Conservation (phyloP, 1,140 invertebrate species). For the Hypsibius dujardini region DNA sequence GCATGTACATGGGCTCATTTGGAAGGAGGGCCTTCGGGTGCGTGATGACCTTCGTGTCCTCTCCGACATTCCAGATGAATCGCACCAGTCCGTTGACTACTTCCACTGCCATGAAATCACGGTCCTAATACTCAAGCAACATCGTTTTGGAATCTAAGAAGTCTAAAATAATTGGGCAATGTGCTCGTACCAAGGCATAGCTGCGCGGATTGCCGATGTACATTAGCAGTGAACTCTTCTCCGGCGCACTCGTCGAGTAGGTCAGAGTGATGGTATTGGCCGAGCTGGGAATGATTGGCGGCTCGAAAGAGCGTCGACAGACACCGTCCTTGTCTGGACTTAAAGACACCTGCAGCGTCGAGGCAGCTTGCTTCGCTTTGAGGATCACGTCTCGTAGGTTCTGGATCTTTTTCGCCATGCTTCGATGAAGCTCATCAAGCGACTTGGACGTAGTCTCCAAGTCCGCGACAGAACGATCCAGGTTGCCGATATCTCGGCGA, state of each 20-base stretch:
- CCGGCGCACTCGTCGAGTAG: slow-evolving; percentile 27
- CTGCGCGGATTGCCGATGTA: slow-evolving; percentile 22
- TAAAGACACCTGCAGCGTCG: slow-evolving; percentile 62
- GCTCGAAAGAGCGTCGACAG: slow-evolving; percentile 54
- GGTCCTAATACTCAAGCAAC: slow-evolving; percentile 25
- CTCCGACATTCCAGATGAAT: slow-evolving; percentile 58
- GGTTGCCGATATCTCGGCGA: neutral
- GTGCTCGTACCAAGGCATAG: slow-evolving; percentile 1
- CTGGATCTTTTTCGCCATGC: slow-evolving; percentile 38
- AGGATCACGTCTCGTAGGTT: slow-evolving; percentile 52
- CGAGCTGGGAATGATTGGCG: slow-evolving; percentile 25
- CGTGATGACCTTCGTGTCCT: slow-evolving; percentile 38
- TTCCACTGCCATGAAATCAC: slow-evolving; percentile 59
- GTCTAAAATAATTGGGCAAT: neutral
- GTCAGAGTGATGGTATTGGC: slow-evolving; percentile 27
- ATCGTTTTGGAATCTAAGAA: neutral
- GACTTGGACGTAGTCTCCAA: slow-evolving; percentile 27
- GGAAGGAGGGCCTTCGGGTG: slow-evolving; percentile 42
- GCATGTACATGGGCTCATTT: slow-evolving; percentile 38
- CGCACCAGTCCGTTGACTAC: slow-evolving; percentile 53
- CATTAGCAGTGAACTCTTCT: slow-evolving; percentile 26
- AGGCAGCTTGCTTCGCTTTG: slow-evolving; percentile 56
- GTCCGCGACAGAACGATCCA: neutral
- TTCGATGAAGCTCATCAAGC: slow-evolving; percentile 29
- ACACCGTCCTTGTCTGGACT: slow-evolving; percentile 36